These are phyloP conservation scores for Crioceris asparagi DNA, from an alignment of 2,888 invertebrate species.

Conservation along the genomic window DNA sequence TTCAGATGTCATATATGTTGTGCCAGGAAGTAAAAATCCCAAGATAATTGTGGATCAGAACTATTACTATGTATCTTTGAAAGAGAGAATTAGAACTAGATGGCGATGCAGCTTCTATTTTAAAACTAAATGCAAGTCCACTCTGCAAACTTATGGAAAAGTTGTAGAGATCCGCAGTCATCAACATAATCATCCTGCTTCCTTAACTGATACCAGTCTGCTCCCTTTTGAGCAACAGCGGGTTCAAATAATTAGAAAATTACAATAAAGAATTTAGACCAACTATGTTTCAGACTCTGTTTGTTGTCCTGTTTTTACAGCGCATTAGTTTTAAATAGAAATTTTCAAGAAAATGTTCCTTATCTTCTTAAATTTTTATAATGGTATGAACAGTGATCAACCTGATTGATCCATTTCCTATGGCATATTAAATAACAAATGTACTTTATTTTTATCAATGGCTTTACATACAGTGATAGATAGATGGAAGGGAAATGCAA, in stretches of 20 bases:
- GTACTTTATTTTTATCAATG: too few relatives aligned
- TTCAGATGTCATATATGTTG: constrained; percentile 19
- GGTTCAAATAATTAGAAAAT: constrained; percentile 16
- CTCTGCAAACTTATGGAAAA: constrained; percentile 18
- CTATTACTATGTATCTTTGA: constrained; percentile 22
- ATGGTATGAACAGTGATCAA: too few relatives aligned
- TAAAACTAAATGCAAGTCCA: constrained; percentile 21
- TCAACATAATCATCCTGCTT: constrained; percentile 21
- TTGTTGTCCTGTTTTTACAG: background rate
- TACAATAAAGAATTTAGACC: constrained; percentile 1
- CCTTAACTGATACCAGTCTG: constrained; percentile 12
- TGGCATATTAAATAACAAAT: too few relatives aligned
- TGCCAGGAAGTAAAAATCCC: constrained; percentile 21
- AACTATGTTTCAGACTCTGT: background rate
- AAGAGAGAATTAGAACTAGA: constrained; percentile 19
- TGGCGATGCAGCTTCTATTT: constrained; percentile 27
- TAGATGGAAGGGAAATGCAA: too few relatives aligned
- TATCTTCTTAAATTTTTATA: too few relatives aligned
- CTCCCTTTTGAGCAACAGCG: constrained; percentile 11
- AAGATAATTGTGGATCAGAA: constrained; percentile 23
- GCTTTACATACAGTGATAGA: too few relatives aligned
- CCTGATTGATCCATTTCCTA: too few relatives aligned
- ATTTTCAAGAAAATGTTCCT: too few relatives aligned
- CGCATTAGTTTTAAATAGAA: too few relatives aligned
- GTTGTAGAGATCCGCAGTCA: constrained; percentile 19